phyloP scores from a whole-genome alignment of 2,888 invertebrate species.

The Watsonalla cultraria region DNA sequence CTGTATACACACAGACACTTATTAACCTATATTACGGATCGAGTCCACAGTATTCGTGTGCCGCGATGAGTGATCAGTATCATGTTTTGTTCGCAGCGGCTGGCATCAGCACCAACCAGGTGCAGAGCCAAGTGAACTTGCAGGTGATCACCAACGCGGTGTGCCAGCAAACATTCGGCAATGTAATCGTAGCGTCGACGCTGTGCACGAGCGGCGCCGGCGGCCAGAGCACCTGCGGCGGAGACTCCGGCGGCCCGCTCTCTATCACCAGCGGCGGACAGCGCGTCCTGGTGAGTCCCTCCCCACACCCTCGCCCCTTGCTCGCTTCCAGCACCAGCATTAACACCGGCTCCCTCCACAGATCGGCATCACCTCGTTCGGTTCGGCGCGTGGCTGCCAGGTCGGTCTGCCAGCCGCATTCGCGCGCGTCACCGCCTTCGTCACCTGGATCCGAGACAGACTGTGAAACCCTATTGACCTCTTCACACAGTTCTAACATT shows the following conservation, averaged over 20 bases:
- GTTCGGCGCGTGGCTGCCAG: slow-evolving; percentile 26
- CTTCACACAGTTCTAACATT: too few relatives aligned
- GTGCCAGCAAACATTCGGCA: slow-evolving; percentile 39
- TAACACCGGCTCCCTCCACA: slow-evolving; percentile 10
- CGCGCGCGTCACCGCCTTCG: slow-evolving; percentile 26
- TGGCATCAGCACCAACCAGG: slow-evolving; percentile 34
- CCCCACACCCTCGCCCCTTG: not conserved
- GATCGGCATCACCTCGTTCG: slow-evolving; percentile 33
- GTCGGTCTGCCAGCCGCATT: slow-evolving; percentile 27
- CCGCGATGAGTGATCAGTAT: not conserved
- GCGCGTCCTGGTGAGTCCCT: slow-evolving; percentile 27
- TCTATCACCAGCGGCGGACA: slow-evolving; percentile 29
- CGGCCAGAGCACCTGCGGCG: slow-evolving; percentile 51
- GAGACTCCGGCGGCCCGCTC: slow-evolving; percentile 54
- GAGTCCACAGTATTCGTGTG: not conserved
- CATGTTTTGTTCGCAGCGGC: slow-evolving; percentile 20
- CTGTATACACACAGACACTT: not conserved
- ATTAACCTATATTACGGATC: not conserved
- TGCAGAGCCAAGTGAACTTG: slow-evolving; percentile 60
- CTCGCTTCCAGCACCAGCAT: not conserved
- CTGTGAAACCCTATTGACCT: not conserved
- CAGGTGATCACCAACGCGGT: slow-evolving; percentile 50
- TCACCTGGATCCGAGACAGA: slow-evolving; percentile 22
- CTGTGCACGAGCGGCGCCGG: slow-evolving; percentile 47
- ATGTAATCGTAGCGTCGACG: slow-evolving; percentile 28